Base-by-base conservation (phyloP, 2,888 invertebrate genomes). In the Aleiodes leptofemur region DNA sequence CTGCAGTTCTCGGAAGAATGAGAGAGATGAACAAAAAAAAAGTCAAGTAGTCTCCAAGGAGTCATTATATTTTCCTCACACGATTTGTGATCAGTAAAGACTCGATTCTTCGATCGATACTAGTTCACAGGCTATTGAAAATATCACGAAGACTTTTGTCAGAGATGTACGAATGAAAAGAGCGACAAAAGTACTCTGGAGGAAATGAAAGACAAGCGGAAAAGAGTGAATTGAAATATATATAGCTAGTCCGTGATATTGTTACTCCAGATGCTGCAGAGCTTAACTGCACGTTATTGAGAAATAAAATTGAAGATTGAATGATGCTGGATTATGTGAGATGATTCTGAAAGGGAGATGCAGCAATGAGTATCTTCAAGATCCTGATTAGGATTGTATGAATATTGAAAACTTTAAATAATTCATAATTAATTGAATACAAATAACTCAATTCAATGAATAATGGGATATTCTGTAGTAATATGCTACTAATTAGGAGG, bases 101-200 rank as follows among this genome's bases (percentile, higher is more conserved):
- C 50, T 71, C 43, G 57, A 50, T 57, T 71, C 59, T 14, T 59
- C 71, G 16, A 71, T 71, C 59, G 71, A 71, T 64, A 16, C 5
- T 48, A 38, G 11, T 14, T 23, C 48, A 43, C 64, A 5, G 29
- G n/a, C 48, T 38, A 50, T 53, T 38, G 50, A 59, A 51, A 68
- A 55, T 34, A 74, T 70, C 55, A 50, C 48, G 38, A 51, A 38
- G 48, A 14, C 72, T 34, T 14, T 31, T 23, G n/a, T 64, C 43
- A 16, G 43, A 48, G 43, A 16, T 64, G 11, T 64, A 48, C 43
- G 48, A 7, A 64, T 13, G 14, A 64, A 64, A 64, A 43, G 23
- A 6, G 61, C 6, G 34, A 16, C 14, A 61, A 9, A 61, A 16
- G 34, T 2, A 43, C 14, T 38, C 34, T 23, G 64, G 8, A 64